These are phyloP conservation scores for Oscheius onirici DNA, from an alignment of 2,888 invertebrate species.

Conservation along the genomic window DNA sequence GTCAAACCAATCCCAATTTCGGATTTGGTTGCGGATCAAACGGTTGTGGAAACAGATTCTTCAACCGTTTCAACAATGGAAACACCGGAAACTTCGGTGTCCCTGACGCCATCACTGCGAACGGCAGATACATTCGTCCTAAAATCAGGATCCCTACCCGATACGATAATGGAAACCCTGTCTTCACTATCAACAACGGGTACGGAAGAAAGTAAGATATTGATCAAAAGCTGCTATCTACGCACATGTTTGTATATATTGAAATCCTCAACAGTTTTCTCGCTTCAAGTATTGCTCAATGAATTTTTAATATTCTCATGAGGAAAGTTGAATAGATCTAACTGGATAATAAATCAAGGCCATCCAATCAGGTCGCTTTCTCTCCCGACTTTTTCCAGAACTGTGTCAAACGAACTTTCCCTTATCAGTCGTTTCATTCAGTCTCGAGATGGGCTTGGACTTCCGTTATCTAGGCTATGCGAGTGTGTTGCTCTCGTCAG, in stretches of 20 bases:
- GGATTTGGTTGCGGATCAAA: not conserved
- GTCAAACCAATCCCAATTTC: not conserved
- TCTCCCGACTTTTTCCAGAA: not conserved
- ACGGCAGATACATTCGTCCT: not conserved
- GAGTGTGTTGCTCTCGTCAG: slow-evolving; percentile 1
- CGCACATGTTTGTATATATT: not conserved
- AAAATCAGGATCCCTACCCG: not conserved
- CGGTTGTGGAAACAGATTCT: not conserved
- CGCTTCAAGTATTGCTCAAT: too few species aligned
- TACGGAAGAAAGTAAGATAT: slow-evolving; percentile 4
- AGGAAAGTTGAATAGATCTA: too few species aligned
- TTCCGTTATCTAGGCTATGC: slow-evolving; percentile 16
- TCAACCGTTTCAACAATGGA: too few species aligned
- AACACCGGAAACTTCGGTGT: slow-evolving; percentile 8
- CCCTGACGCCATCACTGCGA: slow-evolving; percentile 10
- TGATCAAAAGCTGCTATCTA: not conserved
- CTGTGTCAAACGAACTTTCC: slow-evolving; percentile 4
- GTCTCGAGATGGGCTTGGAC: slow-evolving; percentile 2
- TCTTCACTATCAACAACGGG: slow-evolving; percentile 2
- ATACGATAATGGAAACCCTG: slow-evolving; percentile 11
- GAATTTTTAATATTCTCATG: too few species aligned
- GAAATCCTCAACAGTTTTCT: not conserved
- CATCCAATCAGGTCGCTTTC: not conserved
- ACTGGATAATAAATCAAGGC: too few species aligned
- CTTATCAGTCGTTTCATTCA: not conserved